Base-by-base conservation (phyloP, 2,888 invertebrate genomes). In the Ochropacha duplaris region DNA sequence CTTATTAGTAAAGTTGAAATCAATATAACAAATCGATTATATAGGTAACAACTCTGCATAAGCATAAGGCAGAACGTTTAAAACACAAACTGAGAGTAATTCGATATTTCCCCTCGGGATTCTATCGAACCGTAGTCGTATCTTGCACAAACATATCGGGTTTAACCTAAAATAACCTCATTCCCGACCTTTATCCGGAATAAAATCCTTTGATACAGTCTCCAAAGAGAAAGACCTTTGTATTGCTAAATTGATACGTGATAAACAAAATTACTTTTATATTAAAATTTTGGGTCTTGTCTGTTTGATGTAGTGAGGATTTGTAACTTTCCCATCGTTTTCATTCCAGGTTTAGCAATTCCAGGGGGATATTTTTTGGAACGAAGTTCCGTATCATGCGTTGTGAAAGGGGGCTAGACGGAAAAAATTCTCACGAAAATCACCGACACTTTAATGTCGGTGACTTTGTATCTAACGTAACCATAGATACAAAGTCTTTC, bases 71-170 rank as follows among this genome's bases (percentile, higher is more conserved):
- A 50, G 56, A 56, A 54, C 54, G 39, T 56, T 56, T 59, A 56
- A 54, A 56, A 59, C 54, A 59, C 39, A 44, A 56, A 50, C n/a
- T 34, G 56, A 4, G 28, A 55, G 64, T 58, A 57, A 64, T 58
- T 54, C 54, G 59, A 64, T 64, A 64, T 61, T 57, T 59, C 54
- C 49, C 31, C 54, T 39, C 57, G 56, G 59, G 59, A 26, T 65
- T 59, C 64, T 57, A 61, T 57, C 19, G 55, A 67, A 64, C 61
- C 65, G 59, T 56, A 22, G 54, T 57, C 60, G 58, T 57, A 65
- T 67, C 62, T 62, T 52, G 50, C 54, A 61, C 58, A 67, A 65
- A 65, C 62, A 64, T 65, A 65, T 67, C 61, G 57, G 57, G 56
- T 60, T 63, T 24, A 19, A 54, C 59, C 57, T 61, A 39, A 62